Conservation (phyloP, 2,888 invertebrate species). For the Torymus aiolomorphi region DNA sequence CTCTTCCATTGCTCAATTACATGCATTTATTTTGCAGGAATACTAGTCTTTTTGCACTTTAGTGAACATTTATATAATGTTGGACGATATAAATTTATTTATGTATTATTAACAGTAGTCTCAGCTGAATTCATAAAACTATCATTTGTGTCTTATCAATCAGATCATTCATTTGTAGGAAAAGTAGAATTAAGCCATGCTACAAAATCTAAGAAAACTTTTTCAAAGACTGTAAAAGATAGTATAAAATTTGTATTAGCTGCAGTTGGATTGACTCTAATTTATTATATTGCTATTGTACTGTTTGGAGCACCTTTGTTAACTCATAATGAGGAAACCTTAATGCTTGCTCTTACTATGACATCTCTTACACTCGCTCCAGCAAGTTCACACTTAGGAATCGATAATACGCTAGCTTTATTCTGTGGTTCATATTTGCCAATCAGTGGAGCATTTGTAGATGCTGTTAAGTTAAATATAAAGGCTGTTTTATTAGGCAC, state of each 20-base stretch:
- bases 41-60: slow-evolving; percentile 78
- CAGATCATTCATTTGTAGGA: slow-evolving; percentile 62
- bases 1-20: slow-evolving; percentile 78
- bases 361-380: slow-evolving; percentile 81
- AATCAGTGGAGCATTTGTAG: slow-evolving; percentile 72
- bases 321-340: slow-evolving; percentile 81
- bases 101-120: slow-evolving; percentile 72
- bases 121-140: slow-evolving; percentile 79
- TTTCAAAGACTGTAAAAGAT: slow-evolving; percentile 76
- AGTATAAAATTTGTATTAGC: slow-evolving; percentile 77
- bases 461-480: slow-evolving; percentile 79
- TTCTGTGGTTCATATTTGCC: slow-evolving; percentile 78
- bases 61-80: slow-evolving; percentile 80
- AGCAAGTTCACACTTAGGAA: slow-evolving; percentile 80
- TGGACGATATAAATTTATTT: slow-evolving; percentile 77
- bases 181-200: slow-evolving; percentile 70
- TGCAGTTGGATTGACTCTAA: slow-evolving; percentile 75
- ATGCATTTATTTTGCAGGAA: slow-evolving; percentile 80
- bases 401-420: slow-evolving; percentile 78
- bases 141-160: slow-evolving; percentile 67
- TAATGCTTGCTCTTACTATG: slow-evolving; percentile 81
- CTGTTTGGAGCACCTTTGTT: slow-evolving; percentile 83
- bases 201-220: slow-evolving; percentile 74
- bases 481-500: slow-evolving; percentile 84
- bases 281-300: slow-evolving; percentile 80